Evolutionary conservation across 2,113 vertebrate species (phyloP), one percentile per base, ranked within the genome.

Genomic region (Perccottus glenii): DNA sequence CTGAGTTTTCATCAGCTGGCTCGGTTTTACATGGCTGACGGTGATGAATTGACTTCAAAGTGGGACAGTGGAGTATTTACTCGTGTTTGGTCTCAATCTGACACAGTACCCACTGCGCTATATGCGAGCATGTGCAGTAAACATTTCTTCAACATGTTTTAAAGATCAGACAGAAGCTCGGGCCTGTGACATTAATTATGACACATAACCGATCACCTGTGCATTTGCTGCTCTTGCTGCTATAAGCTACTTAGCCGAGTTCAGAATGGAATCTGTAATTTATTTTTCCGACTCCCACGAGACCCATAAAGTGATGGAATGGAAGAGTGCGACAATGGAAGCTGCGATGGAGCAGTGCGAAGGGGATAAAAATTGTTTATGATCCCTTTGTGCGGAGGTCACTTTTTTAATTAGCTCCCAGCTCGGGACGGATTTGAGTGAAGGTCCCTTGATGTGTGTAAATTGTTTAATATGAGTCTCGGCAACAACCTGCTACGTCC

Each of bases 361-460:
- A 76, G 68, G 60, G 75, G 45, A 78, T 58, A 76, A 53, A 75
- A 80, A 57, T 40, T 76, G 68, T 85, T 84, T 80, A 76, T 56
- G 60, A 69, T 65, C 73, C 57, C 38, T 61, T 70, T 65, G 52
- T 68, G 68, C 48, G 62, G 35, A 87, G 84, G 87, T 85, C 80
- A 85, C 67, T 60, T 55, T 78, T 87, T 85, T 87, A 85, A 88
- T 89, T 85, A 79, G 74, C 84, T 85, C 67, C 70, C 62, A 61
- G 72, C 70, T 78, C 51, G 5, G 55, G 57, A 77, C 51, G 66
- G 73, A 73, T 78, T 83, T 61, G 59, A 78, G 51, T 65, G 84
- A 47, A 80, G 68, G 66, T 86, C 77, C 59, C 70, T 6, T 35
- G 67, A 73, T 71, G 69, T 60, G 73, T 60, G 86, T 73, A 84